Conservation (phyloP, 2,113 vertebrate species). For the Probosciger aterrimus region DNA sequence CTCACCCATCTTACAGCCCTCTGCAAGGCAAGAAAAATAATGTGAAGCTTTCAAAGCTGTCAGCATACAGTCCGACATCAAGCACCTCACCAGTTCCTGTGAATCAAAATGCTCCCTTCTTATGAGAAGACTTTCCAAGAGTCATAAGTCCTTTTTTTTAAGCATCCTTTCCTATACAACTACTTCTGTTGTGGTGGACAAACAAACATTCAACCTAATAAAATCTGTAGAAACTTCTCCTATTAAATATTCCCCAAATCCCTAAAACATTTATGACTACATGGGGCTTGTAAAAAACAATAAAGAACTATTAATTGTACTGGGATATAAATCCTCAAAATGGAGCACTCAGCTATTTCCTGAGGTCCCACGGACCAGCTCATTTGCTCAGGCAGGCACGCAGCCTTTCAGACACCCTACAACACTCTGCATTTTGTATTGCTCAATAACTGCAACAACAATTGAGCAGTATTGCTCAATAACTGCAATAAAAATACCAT, state of each 20-base stretch:
- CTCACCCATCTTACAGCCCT: neutral
- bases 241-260: conserved; percentile 7
- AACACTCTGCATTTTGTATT: neutral
- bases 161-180: neutral
- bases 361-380: neutral
- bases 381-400: neutral
- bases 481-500: neutral
- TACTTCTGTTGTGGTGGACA: neutral
- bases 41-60: neutral
- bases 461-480: neutral
- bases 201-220: neutral
- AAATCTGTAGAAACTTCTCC: neutral
- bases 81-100: too few species aligned
- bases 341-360: neutral
- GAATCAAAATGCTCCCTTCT: neutral
- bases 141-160: neutral
- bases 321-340: neutral
- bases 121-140: neutral
- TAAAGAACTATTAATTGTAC: neutral
- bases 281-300: neutral
- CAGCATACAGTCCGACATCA: neutral
- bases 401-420: neutral
- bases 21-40: neutral
- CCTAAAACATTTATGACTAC: neutral
- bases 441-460: neutral